A percentile compares a stretch with the other conserved stretches of the same genome.
Evolutionary conservation across 1,140 invertebrate genomes (phyloP).

Genomic region (Ceratosolen solmsi): DNA sequence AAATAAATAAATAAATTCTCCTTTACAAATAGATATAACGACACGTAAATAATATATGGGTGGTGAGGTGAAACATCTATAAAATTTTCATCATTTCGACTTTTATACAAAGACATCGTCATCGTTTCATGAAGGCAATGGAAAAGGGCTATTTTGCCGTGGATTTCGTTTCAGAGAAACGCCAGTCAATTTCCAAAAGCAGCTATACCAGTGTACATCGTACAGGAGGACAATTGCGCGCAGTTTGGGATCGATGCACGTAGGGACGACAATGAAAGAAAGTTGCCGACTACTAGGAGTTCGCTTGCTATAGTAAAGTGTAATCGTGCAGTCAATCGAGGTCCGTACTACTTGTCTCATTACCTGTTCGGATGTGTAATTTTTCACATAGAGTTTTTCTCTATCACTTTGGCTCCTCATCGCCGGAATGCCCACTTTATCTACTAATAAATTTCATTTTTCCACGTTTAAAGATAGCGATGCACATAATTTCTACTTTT

Average conservation of each 20-base stretch:
- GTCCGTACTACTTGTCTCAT: slow-evolving; percentile 1
- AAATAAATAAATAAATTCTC: neutral
- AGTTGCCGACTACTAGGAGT: neutral
- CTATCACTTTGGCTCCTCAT: neutral
- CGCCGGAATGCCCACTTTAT: too few species aligned
- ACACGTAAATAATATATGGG: too few species aligned
- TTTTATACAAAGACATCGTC: too few species aligned
- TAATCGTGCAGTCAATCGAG: neutral
- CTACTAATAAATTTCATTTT: too few species aligned
- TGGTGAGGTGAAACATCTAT: too few species aligned
- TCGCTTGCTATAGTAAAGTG: neutral
- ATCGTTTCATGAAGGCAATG: too few species aligned
- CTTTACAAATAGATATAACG: too few species aligned
- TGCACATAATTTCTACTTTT: too few species aligned
- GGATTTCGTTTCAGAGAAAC: too few species aligned
- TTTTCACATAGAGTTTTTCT: neutral
- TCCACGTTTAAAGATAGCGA: too few species aligned
- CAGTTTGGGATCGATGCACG: neutral
- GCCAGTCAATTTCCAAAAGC: neutral
- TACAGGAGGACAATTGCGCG: neutral
- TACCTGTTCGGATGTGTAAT: neutral
- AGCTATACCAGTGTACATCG: neutral
- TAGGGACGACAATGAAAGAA: neutral
- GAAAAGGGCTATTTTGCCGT: too few species aligned
- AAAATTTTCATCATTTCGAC: too few species aligned